A percentile compares a stretch with the other conserved stretches of the same genome.
phyloP scores from a whole-genome alignment of 2,888 invertebrate genomes.

The Pecten maximus region DNA sequence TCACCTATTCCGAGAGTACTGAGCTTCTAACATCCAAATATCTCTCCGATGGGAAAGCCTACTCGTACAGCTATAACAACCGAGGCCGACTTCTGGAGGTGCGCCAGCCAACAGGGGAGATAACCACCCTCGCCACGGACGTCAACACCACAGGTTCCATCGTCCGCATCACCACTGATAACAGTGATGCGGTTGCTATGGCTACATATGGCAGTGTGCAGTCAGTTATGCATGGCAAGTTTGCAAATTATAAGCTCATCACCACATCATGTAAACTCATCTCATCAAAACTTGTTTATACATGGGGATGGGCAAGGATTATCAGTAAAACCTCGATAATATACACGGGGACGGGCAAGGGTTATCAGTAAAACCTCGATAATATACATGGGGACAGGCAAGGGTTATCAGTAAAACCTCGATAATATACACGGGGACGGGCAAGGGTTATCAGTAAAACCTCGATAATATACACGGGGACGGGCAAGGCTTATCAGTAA shows the following conservation, averaged over 20 bases:
- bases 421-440: no score
- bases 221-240: slow-evolving; percentile 82
- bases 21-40: slow-evolving; percentile 88
- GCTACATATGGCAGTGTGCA: slow-evolving; percentile 82
- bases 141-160: slow-evolving; percentile 81
- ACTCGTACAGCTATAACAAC: slow-evolving; percentile 95
- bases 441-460: no score
- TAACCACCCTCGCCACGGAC: slow-evolving; percentile 86
- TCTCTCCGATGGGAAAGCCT: slow-evolving; percentile 87
- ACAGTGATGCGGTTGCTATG: slow-evolving; percentile 80
- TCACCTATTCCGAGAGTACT: slow-evolving; percentile 94
- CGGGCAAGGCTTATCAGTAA: no score
- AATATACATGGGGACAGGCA: no score
- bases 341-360: no score
- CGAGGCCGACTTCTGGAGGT: slow-evolving; percentile 93
- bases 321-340: neutral
- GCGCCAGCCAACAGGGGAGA: slow-evolving; percentile 95
- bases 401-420: no score
- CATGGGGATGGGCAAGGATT: neutral
- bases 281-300: neutral
- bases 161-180: slow-evolving; percentile 81
- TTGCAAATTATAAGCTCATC: slow-evolving; percentile 45
- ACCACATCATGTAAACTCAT: neutral
- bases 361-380: no score
- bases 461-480: no score